Conservation (phyloP, 2,888 invertebrate species). For the Cantharis nigra region DNA sequence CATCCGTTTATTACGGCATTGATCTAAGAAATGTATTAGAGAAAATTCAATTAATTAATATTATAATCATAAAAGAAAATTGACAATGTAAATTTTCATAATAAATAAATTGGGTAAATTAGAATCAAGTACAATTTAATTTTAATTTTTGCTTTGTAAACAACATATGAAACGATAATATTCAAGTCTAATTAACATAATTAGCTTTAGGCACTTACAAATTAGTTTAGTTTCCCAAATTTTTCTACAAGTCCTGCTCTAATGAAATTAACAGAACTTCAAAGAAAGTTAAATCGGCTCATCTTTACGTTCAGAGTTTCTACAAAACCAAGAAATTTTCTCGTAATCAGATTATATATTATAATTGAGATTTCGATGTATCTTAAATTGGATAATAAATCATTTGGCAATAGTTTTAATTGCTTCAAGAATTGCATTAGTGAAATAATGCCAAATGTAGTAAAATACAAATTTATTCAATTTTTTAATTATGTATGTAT, state of each 20-base stretch:
- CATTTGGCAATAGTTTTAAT: not conserved
- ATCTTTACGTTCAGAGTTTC: constrained; percentile 14
- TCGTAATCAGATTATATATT: constrained; percentile 15
- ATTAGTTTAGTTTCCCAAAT: not conserved
- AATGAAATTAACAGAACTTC: constrained; percentile 20
- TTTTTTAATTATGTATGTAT: too few relatives aligned
- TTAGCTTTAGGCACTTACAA: constrained; percentile 1
- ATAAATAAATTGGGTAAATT: not conserved
- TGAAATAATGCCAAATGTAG: not conserved
- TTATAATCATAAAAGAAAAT: not conserved
- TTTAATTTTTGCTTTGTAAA: not conserved
- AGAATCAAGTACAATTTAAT: not conserved
- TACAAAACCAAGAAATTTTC: constrained; percentile 19
- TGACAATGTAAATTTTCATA: not conserved
- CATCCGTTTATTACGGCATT: not conserved
- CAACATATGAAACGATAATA: not conserved
- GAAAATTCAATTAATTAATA: not conserved
- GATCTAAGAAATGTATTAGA: not conserved
- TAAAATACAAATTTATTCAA: too few relatives aligned
- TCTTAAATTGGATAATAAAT: not conserved
- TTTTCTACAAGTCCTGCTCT: not conserved
- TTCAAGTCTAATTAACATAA: not conserved
- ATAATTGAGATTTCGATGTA: not conserved
- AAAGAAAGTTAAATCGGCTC: constrained; percentile 22
- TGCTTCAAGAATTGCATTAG: not conserved